Conservation (phyloP, 2,888 invertebrate species). For the Spodoptera exigua region DNA sequence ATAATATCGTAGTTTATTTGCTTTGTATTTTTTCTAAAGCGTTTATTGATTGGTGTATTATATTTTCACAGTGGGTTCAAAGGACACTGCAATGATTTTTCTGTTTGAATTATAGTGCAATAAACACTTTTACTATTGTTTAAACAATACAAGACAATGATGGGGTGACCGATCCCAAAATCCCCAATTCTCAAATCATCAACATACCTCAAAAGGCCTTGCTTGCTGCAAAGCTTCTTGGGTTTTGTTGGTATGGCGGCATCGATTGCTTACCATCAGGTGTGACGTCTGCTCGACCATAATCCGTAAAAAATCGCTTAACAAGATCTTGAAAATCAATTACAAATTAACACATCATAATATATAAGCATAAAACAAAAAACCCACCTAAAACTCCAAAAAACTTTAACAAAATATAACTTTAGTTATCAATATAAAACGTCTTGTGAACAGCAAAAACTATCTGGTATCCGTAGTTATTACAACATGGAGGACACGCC, state of each 20-base stretch:
- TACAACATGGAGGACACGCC: constrained; percentile 76
- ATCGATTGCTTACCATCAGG: too few relatives aligned
- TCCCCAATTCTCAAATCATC: too few relatives aligned
- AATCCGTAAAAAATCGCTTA: too few relatives aligned
- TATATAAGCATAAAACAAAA: not conserved
- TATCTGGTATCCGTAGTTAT: constrained; percentile 71
- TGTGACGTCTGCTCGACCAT: too few relatives aligned
- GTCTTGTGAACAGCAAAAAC: constrained; percentile 46
- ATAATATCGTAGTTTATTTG: constrained; percentile 47
- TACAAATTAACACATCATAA: not conserved
- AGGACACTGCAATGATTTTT: not conserved
- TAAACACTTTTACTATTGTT: too few relatives aligned
- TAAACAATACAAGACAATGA: too few relatives aligned
- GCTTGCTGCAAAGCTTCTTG: too few relatives aligned
- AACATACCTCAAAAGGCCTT: too few relatives aligned
- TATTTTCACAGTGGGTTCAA: not conserved
- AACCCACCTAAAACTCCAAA: not conserved
- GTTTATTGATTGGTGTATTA: constrained; percentile 37
- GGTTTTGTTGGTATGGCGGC: too few relatives aligned
- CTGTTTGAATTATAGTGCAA: too few relatives aligned
- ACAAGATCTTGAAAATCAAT: too few relatives aligned
- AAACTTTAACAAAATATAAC: constrained; percentile 20
- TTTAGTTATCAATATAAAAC: constrained; percentile 40
- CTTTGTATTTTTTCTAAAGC: constrained; percentile 49
- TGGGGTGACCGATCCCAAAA: too few relatives aligned